These are phyloP conservation scores for Falco rusticolus DNA, from an alignment of 2,797 vertebrate genomes.

Conservation along the genomic window DNA sequence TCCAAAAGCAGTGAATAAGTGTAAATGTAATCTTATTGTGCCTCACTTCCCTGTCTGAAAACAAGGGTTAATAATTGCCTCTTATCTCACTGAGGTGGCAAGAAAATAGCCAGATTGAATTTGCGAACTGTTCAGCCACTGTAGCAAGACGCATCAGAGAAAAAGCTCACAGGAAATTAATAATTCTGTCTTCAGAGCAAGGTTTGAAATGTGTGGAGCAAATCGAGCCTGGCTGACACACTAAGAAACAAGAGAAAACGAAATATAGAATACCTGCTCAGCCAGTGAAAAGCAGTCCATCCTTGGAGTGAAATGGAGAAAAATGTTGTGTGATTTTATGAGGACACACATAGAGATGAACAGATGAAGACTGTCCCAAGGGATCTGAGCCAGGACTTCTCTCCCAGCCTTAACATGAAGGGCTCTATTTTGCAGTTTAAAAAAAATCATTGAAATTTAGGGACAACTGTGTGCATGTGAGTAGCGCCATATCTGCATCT, in stretches of 20 bases:
- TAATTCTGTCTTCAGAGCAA: background rate
- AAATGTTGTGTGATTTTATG: background rate
- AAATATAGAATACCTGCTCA: background rate
- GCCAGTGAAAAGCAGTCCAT: background rate
- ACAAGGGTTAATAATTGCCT: background rate
- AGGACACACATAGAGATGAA: background rate
- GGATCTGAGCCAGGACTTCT: background rate
- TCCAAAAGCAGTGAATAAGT: background rate
- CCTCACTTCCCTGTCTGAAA: background rate
- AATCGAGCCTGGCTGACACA: background rate
- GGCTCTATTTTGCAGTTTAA: background rate
- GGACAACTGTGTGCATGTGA: background rate
- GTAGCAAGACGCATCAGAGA: background rate
- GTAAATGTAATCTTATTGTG: background rate
- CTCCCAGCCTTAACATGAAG: background rate
- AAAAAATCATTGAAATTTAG: background rate
- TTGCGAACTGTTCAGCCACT: background rate
- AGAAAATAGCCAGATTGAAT: background rate
- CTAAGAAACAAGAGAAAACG: background rate
- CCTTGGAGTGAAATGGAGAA: background rate
- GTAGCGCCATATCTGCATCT: background rate
- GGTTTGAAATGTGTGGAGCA: background rate
- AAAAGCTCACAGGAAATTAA: slow-evolving; percentile 16
- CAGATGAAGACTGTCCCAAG: background rate
- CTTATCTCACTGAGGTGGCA: background rate